Conservation (phyloP, 1,140 invertebrate species). For the Drosophila dunni region DNA sequence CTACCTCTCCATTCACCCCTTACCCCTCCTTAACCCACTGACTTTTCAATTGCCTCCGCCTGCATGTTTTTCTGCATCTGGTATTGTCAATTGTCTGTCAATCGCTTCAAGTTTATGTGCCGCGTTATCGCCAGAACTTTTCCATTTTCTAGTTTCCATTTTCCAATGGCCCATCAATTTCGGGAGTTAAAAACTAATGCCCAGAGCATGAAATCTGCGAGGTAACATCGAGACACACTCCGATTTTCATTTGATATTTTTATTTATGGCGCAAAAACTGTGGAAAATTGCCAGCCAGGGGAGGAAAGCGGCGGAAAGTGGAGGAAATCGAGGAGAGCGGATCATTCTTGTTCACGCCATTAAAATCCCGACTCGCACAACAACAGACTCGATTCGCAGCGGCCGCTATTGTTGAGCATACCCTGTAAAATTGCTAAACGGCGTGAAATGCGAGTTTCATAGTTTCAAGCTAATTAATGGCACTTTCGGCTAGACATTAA, state of each 20-base stretch:
- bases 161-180: constrained; percentile 35
- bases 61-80: constrained; percentile 35
- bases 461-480: neutral
- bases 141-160: neutral
- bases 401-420: constrained; percentile 1
- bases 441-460: neutral
- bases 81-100: constrained; percentile 50
- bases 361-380: neutral
- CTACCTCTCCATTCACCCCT: neutral
- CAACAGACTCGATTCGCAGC: constrained; percentile 4
- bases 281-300: constrained; percentile 37
- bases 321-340: too few relatives aligned
- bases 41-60: constrained; percentile 66
- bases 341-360: constrained; percentile 9
- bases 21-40: too few relatives aligned
- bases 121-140: constrained; percentile 28
- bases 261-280: constrained; percentile 31
- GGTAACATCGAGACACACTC: constrained; percentile 14
- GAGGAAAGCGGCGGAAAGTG: neutral
- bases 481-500: too few relatives aligned
- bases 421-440: neutral
- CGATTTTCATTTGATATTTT: neutral
- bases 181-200: constrained; percentile 67
- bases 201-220: constrained; percentile 61
- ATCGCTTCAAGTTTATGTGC: constrained; percentile 68